Evolutionary conservation across 30 jellyfish, hydroid and myxozoan species (phyloP), one percentile per base, ranked within the genome.

Genomic region (Chrysaora quinquecirrha): DNA sequence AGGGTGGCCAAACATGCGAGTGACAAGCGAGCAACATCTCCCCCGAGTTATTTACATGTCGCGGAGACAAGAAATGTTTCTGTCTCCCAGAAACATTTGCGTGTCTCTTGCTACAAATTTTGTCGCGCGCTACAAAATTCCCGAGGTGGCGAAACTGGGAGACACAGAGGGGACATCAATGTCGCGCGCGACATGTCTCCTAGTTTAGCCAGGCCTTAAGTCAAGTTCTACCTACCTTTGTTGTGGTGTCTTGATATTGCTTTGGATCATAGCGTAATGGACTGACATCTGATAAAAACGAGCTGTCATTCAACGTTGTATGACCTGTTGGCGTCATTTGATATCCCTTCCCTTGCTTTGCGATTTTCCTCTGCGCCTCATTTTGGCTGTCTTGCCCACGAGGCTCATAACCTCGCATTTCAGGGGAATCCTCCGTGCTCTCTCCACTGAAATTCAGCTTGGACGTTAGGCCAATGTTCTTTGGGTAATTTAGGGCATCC

Each of bases 261-360:
- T 62, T 91, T 18, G 98, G 98, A 69, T 91, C 90, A 70, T 91
- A 91, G 0, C 69, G 93, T 0, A 87, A 77, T 1, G 89, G 79
- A 11, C 73, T 46, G 52, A 73, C 82, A 2, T 50, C 34, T 19
- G 85, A 73, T 20, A 48, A 64, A 22, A 20, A 49, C 72, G 93
- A 74, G 34, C 71, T 43, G 64, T 95, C 87, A 16, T 95, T 73
- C 20, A 75, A 43, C 10, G 76, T 64, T 4, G 14, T 64, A 20
- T 76, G 65, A 14, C 64, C 20, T 20, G 61, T 66, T 19, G 75
- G 47, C 33, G 67, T 29, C 46, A 35, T 12, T 1, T 75, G 74
- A 47, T 60, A 33, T 19, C 83, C 86, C n/a, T 71, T 72, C 24
- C 74, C 80, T 30, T 60, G 34, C 56, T 83, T 75, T 20, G 46